Conservation (phyloP, 2,113 vertebrate species). For the Xenopus tropicalis region UCB_Xtro_10.0 CM004450.2:24445001-24445500, state of each 20-base stretch:
- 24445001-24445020: too few relatives aligned
- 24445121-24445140: not conserved
- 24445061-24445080: too few relatives aligned
- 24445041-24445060: too few relatives aligned
- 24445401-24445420: too few relatives aligned
- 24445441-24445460: too few relatives aligned
- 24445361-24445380: not conserved
- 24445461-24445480: too few relatives aligned
- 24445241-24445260: not conserved
- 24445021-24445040: too few relatives aligned
- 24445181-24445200: not conserved
- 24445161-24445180: not conserved
- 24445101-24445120: not conserved
- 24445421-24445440: too few relatives aligned
- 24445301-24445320: not conserved
- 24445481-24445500: too few relatives aligned
- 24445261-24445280: not conserved
- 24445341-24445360: slow-evolving; percentile 6
- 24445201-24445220: slow-evolving; percentile 13
- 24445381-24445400: too few relatives aligned
- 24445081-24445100: not conserved
- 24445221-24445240: not conserved
- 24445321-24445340: not conserved
- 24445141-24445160: not conserved
- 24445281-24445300: not conserved